Evolutionary conservation across 2,113 vertebrate genomes (phyloP), one percentile per base, ranked within the genome.

Genomic region (Thymallus thymallus): DNA sequence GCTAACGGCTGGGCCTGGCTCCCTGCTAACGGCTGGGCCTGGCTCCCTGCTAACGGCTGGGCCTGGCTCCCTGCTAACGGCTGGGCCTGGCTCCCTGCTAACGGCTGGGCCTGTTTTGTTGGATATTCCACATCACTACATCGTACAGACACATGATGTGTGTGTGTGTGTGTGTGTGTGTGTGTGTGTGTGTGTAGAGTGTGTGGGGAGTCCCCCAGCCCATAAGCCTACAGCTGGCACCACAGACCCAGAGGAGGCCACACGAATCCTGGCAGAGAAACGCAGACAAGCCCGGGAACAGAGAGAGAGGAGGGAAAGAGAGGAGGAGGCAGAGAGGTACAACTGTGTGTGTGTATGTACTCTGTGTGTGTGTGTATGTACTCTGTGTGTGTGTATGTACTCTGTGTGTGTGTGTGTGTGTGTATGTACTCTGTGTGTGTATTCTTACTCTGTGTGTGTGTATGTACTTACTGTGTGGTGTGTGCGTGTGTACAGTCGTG

Each of bases 181-280:
- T 41, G 73, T 23, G 45, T 35, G 35, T 35, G 35, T 2, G 3
- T 23, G 48, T 76, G 0, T 55, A 90, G 90, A 91, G 63, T 76
- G 20, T 20, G 22, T 78, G 24, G 64, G 84, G 74, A 88, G 87
- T 77, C 79, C 87, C 1, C 60, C 93, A 68, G 12, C 85, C 64
- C 26, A 87, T 1, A 96, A 93, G 86, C 79, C 90, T 29, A 95
- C 94, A 7, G 94, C 96, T 12, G 97, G 98, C 29, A 99, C 96
- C 24, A 98, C 94, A 0, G 93, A 99, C 78, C 94, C 95, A 0
- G 98, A 96, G 73, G 97, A 98, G 89, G 97, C 98, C 0, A 95
- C 95, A 0, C 94, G 96, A 65, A 92, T 98, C 77, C 90, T 99
- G 61, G 69, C 95, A 2, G 98, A 99, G 76, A 99, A 98, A 72